These are phyloP conservation scores for Daboia siamensis DNA, from an alignment of 2,113 vertebrate genomes.

Conservation along the genomic window DNA sequence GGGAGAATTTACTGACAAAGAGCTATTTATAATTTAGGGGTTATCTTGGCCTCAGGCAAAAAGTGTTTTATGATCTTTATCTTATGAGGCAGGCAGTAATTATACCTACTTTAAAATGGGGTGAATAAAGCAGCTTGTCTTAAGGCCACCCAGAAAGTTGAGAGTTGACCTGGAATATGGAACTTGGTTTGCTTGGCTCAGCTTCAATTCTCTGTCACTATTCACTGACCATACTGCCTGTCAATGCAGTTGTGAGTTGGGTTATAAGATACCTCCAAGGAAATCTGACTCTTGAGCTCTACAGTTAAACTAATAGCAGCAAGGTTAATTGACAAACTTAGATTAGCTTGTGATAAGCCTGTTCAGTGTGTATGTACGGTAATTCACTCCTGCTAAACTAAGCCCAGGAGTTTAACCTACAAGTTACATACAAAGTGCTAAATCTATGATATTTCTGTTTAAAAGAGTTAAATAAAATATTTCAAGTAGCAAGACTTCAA, in stretches of 20 bases:
- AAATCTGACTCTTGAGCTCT: not conserved
- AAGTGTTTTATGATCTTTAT: not conserved
- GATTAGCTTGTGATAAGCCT: not conserved
- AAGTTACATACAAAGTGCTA: not conserved
- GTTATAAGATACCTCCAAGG: not conserved
- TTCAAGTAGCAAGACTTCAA: not conserved
- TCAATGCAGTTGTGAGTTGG: not conserved
- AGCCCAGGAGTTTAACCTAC: not conserved
- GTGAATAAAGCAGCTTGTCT: slow-evolving; percentile 15
- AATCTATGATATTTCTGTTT: not conserved
- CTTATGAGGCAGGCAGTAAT: slow-evolving; percentile 10
- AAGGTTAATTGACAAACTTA: slow-evolving; percentile 2
- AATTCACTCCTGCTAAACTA: slow-evolving; percentile 19
- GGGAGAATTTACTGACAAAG: not conserved
- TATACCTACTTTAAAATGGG: not conserved
- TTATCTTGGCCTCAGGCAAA: not conserved
- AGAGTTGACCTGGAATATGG: not conserved
- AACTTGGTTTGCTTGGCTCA: slow-evolving; percentile 11
- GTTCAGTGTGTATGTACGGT: not conserved
- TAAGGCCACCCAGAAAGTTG: slow-evolving; percentile 21
- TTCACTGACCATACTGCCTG: not conserved
- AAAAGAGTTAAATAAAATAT: not conserved
- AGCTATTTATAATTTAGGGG: not conserved
- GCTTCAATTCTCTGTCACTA: not conserved
- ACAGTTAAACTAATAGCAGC: not conserved